Percentiles rank a stretch among this genome's conserved stretches.
These are phyloP conservation scores for Dynastes grantii DNA, from an alignment of 2,888 invertebrate species.

Conservation along the genomic window DNA sequence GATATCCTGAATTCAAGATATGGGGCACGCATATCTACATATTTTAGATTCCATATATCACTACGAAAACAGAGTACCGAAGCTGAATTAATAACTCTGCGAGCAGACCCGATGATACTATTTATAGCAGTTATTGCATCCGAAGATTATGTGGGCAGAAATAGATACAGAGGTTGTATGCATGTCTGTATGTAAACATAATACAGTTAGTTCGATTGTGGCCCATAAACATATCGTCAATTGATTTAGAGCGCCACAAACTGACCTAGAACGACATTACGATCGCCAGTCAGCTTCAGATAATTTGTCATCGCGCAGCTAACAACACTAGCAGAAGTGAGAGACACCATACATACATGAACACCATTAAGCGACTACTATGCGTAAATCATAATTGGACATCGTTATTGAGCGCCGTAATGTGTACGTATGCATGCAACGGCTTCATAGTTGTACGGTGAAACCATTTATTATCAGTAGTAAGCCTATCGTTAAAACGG, in stretches of 20 bases:
- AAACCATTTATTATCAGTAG: no score
- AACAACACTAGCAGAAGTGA: background rate
- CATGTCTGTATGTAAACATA: constrained; percentile 9
- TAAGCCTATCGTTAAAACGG: no score
- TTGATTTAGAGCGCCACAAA: constrained; percentile 28
- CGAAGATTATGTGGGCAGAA: constrained; percentile 32
- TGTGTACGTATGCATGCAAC: background rate
- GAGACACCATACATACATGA: background rate
- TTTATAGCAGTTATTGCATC: constrained; percentile 37
- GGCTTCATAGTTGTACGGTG: no score
- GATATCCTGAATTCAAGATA: background rate
- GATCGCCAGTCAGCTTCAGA: constrained; percentile 5
- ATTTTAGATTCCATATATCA: background rate
- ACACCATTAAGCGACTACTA: background rate
- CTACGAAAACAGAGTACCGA: background rate
- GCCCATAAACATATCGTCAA: constrained; percentile 12
- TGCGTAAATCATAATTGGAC: constrained; percentile 26
- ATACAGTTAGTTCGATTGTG: constrained; percentile 29
- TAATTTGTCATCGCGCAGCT: constrained; percentile 13
- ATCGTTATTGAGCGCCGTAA: background rate
- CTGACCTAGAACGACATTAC: constrained; percentile 32
- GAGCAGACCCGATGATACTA: constrained; percentile 21
- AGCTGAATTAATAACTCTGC: constrained; percentile 33
- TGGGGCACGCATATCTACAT: background rate
- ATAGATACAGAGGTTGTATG: constrained; percentile 9